Conservation (phyloP, 2,888 invertebrate genomes). For the Drepanosiphum platanoidis region DNA sequence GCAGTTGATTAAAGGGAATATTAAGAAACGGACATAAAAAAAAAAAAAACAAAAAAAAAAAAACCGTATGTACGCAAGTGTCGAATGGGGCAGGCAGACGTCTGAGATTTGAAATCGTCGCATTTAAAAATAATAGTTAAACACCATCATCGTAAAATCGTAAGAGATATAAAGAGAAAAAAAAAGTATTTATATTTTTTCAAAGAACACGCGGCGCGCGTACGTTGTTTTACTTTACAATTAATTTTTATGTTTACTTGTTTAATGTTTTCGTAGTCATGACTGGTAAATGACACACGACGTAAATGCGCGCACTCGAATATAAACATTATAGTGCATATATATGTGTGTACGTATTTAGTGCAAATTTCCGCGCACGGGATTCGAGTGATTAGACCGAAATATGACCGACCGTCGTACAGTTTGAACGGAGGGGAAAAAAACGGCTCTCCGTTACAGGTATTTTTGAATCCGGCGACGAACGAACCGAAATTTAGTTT, state of each 20-base stretch:
- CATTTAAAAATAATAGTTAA: constrained; percentile 40
- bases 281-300: neutral
- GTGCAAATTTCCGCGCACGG: neutral
- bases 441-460: no score
- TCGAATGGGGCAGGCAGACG: neutral
- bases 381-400: neutral
- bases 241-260: constrained; percentile 36
- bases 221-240: neutral
- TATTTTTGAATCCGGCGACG: no score
- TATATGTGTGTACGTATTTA: neutral
- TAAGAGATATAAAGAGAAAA: constrained; percentile 36
- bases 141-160: constrained; percentile 41
- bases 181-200: constrained; percentile 40
- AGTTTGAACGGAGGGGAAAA: neutral
- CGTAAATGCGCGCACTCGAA: neutral
- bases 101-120: neutral
- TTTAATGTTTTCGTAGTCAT: constrained; percentile 20
- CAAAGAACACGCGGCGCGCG: neutral
- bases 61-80: constrained; percentile 4
- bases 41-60: constrained; percentile 22
- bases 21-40: constrained; percentile 18
- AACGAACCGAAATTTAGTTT: no score
- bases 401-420: neutral
- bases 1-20: neutral
- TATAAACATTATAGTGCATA: neutral